phyloP scores from a whole-genome alignment of 2,888 invertebrate genomes.

The Aricia artaxerxes region DNA sequence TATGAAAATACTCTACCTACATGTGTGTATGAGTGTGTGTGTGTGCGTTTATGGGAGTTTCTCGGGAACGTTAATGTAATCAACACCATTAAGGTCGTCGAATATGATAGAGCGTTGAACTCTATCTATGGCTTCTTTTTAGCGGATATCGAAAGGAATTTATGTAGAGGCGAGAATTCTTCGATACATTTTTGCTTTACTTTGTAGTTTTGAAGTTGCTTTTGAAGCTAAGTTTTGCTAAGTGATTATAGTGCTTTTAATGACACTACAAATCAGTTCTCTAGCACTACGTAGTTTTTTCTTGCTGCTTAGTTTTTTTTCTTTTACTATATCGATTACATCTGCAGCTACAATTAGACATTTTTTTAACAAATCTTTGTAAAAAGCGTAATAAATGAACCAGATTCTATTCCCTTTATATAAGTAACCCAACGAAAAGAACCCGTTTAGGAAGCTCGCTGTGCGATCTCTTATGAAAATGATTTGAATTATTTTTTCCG shows the following conservation, averaged over 20 bases:
- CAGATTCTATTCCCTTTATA: too few relatives aligned
- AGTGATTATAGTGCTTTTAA: too few relatives aligned
- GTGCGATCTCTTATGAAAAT: too few relatives aligned
- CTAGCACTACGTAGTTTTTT: background rate
- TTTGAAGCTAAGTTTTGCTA: background rate
- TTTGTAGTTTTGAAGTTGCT: background rate
- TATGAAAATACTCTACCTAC: slow-evolving; percentile 33
- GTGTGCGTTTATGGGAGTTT: slow-evolving; percentile 43
- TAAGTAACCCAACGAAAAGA: too few relatives aligned
- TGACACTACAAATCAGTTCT: background rate
- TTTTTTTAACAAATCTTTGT: too few relatives aligned
- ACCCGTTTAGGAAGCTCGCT: too few relatives aligned
- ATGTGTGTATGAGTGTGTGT: slow-evolving; percentile 37
- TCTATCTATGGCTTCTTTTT: slow-evolving; percentile 42
- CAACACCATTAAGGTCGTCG: slow-evolving; percentile 41
- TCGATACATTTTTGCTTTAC: slow-evolving; percentile 11
- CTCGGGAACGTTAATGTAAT: slow-evolving; percentile 41
- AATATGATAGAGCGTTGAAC: slow-evolving; percentile 43
- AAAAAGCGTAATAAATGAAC: too few relatives aligned
- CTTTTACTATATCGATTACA: too few relatives aligned
- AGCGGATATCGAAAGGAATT: slow-evolving; percentile 36
- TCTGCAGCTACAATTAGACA: too few relatives aligned
- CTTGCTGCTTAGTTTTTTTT: too few relatives aligned
- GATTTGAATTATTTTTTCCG: too few relatives aligned
- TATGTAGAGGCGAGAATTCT: slow-evolving; percentile 27